A percentile compares a stretch with the other conserved stretches of the same genome.
Conservation (phyloP, 2,113 vertebrate species). For the Megaptera novaeangliae region DNA sequence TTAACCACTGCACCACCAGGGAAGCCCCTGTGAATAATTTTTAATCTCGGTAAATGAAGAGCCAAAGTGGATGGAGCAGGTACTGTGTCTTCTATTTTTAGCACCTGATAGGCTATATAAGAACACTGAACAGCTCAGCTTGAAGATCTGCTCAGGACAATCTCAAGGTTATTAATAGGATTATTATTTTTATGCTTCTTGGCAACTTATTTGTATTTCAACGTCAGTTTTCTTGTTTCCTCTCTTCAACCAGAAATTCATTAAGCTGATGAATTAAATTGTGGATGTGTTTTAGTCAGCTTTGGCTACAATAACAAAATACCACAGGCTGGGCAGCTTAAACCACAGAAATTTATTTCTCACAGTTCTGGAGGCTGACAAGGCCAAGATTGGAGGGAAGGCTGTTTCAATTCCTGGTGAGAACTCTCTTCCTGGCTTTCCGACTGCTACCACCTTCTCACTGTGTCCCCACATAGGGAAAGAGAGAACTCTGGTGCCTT, state of each 20-base stretch:
- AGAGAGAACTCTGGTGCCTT: not conserved
- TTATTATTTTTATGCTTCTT: not conserved
- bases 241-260: not conserved
- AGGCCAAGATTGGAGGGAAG: not conserved
- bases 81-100: not conserved
- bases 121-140: not conserved
- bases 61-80: not conserved
- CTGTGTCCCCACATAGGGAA: accelerated
- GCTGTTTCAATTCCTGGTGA: not conserved
- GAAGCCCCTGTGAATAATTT: not conserved
- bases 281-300: not conserved
- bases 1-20: too few relatives aligned
- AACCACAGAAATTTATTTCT: not conserved
- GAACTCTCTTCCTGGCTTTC: not conserved
- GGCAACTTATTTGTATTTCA: not conserved
- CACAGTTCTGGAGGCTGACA: not conserved
- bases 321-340: not conserved
- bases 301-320: not conserved
- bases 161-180: not conserved
- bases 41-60: not conserved
- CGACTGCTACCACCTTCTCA: not conserved
- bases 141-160: not conserved
- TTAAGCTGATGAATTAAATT: not conserved
- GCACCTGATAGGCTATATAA: not conserved
- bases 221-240: not conserved